These are phyloP conservation scores for Melanargia galathea DNA, from an alignment of 2,888 invertebrate species.

Conservation along the genomic window DNA sequence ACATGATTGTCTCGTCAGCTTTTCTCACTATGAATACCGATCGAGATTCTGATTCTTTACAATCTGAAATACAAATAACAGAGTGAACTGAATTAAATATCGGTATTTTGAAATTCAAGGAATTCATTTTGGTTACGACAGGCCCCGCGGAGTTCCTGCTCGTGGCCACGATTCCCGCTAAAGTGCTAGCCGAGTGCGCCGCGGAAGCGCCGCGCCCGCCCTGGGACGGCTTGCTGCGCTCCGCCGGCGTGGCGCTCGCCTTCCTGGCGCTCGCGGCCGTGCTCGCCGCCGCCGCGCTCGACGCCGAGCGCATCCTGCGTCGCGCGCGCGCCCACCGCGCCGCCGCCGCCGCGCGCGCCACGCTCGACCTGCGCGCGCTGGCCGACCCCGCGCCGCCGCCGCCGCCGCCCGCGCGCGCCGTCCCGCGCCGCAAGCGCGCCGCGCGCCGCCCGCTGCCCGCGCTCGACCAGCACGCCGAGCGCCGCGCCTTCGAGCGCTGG, in stretches of 20 bases:
- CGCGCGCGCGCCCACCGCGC: constrained; percentile 47
- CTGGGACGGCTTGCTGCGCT: constrained; percentile 78
- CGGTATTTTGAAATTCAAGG: neutral
- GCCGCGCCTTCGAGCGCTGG: constrained; percentile 69
- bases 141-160: constrained; percentile 52
- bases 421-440: constrained; percentile 40
- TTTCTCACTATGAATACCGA: too few species aligned
- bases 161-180: constrained; percentile 52
- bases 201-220: constrained; percentile 70
- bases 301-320: constrained; percentile 49
- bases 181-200: constrained; percentile 52
- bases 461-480: constrained; percentile 51
- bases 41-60: too few species aligned
- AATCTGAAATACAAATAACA: too few species aligned
- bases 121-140: constrained; percentile 12
- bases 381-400: constrained; percentile 37
- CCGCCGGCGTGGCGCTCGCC: constrained; percentile 72
- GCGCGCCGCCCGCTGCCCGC: constrained; percentile 39
- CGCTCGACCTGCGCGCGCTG: constrained; percentile 48
- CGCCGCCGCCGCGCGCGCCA: constrained; percentile 40
- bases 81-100: too few species aligned
- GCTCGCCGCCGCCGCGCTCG: constrained; percentile 55
- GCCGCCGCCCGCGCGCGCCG: constrained; percentile 38
- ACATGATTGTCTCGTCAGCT: too few species aligned
- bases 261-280: constrained; percentile 56